Percentiles rank a stretch among this genome's conserved stretches.
phyloP scores from a whole-genome alignment of 2,113 vertebrate species.

The Psittacus erithacus region DNA sequence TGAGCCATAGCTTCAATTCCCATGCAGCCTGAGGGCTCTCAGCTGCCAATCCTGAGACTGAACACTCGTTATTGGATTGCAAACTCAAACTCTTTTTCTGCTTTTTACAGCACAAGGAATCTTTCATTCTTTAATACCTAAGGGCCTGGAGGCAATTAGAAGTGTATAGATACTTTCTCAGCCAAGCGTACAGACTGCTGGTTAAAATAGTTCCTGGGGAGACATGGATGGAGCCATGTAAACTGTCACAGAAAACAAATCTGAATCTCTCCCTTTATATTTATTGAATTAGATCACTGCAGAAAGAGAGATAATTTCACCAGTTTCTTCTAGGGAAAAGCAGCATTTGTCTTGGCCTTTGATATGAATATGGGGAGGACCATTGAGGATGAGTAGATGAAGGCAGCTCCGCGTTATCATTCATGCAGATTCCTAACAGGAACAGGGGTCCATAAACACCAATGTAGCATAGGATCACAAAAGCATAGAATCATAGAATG shows the following conservation, averaged over 20 bases:
- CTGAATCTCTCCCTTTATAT: background rate
- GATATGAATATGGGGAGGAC: background rate
- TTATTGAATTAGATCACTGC: background rate
- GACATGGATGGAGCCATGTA: background rate
- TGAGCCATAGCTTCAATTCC: background rate
- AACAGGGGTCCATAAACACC: background rate
- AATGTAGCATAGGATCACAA: no score
- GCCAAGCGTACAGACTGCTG: background rate
- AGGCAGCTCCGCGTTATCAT: background rate
- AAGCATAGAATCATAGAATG: no score
- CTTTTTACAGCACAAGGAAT: background rate
- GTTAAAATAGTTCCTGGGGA: background rate
- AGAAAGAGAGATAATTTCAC: background rate
- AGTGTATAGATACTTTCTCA: background rate
- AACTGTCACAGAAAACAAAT: background rate
- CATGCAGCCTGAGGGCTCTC: background rate
- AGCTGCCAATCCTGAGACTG: background rate
- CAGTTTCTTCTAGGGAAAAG: background rate
- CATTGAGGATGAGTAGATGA: background rate
- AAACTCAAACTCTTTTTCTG: background rate
- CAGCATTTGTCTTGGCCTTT: background rate
- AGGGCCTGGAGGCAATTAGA: background rate
- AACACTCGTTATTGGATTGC: background rate
- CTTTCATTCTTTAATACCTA: background rate
- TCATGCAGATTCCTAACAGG: background rate